Base-by-base conservation (phyloP, 2,797 vertebrate species). In the Chromobotia macracanthus region DNA sequence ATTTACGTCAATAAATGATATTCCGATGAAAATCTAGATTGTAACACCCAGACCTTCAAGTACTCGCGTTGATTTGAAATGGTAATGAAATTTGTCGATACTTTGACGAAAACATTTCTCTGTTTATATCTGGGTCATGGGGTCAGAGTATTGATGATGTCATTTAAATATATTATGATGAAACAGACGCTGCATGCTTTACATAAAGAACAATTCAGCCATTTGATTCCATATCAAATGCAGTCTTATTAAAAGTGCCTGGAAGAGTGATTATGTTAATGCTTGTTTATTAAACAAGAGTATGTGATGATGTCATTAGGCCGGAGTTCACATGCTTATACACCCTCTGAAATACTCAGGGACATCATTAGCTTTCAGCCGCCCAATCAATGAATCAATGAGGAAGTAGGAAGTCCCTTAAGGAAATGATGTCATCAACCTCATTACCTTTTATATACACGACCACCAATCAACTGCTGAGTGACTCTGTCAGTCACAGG, bases 361-460 rank as follows among this genome's bases (percentile, higher is more conserved):
- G 87, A 88, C 88, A 91, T 93, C 91, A 93, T 93, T 93, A 93
- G 90, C 91, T 93, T 92, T 92, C 91, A 93, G 90, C 88, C 79
- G 84, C 83, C 83, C 81, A 90, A 90, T 94, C 93, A 93, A 93
- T 94, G 87, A 89, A 93, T 94, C 93, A 92, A 91, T 94, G 86
- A 82, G 87, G 89, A 91, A 87, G 89, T 90, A 91, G 88, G 90
- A 92, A 91, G 90, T 86, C 85, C 86, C 91, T 85, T 87, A 83
- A 90, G 90, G 90, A 92, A 93, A 91, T 91, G 63, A 53, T 70
- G 72, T 71, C 77, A 60, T 48, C 72, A 72, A 23, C 41, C 71
- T 64, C 76, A 58, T 80, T 16, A 69, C 53, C 79, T 82, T 16
- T 44, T 55, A 53, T 44, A 70, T 25, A 55, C 60, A 70, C 70